Conservation (phyloP, 2,888 invertebrate species). For the Bellardia bayeri region DNA sequence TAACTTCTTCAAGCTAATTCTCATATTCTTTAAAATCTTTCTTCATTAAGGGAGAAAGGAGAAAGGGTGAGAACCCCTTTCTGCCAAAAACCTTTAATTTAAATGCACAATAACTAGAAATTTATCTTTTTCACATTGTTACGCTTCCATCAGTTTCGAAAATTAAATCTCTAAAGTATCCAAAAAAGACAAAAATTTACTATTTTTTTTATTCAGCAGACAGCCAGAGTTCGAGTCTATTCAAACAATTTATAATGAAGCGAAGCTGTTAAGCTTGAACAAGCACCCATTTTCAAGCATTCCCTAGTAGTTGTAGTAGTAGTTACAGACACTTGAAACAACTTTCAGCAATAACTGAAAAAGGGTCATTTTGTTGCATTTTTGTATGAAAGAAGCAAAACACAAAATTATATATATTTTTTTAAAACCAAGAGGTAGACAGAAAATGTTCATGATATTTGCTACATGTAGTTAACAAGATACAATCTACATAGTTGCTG, state of each 20-base stretch:
- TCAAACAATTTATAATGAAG: conserved; percentile 50
- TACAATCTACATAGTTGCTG: conserved; percentile 30
- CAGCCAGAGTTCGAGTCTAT: not conserved
- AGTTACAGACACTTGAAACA: conserved; percentile 59
- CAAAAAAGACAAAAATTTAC: not conserved
- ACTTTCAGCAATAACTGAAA: conserved; percentile 15
- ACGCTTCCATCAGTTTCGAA: conserved; percentile 32
- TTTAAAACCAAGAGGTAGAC: not conserved
- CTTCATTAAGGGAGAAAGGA: too few species aligned
- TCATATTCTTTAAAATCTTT: too few species aligned
- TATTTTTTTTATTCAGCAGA: conserved; percentile 19
- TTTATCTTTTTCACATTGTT: conserved; percentile 15
- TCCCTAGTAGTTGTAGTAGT: not conserved
- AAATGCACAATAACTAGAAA: not conserved
- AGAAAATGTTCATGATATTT: conserved; percentile 53
- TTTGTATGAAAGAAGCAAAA: not conserved
- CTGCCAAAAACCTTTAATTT: not conserved
- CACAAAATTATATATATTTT: not conserved
- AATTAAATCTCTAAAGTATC: conserved; percentile 18
- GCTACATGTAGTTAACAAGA: conserved; percentile 56
- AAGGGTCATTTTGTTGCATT: conserved; percentile 54
- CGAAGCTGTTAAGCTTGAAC: conserved; percentile 63
- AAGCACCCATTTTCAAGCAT: conserved; percentile 57
- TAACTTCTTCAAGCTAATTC: too few species aligned
- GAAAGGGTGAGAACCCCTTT: too few species aligned